Conservation (phyloP, 2,113 vertebrate species). For the Microcebus tavaratra region DNA sequence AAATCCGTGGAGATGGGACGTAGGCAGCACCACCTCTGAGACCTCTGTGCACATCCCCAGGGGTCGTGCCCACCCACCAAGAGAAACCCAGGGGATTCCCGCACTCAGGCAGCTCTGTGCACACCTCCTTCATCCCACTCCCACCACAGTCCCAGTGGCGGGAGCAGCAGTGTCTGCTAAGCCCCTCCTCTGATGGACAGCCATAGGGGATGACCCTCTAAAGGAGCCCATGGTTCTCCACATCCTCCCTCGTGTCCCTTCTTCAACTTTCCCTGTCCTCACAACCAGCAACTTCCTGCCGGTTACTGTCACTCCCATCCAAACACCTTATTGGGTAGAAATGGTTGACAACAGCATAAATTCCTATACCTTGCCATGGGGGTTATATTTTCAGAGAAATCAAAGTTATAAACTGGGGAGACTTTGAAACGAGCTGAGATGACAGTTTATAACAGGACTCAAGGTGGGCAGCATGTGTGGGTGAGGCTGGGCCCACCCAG, state of each 20-base stretch:
- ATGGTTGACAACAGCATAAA: not conserved
- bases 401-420: not conserved
- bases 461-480: not conserved
- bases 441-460: not conserved
- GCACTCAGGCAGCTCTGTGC: not conserved
- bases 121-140: not conserved
- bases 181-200: not conserved
- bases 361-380: not conserved
- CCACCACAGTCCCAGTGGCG: not conserved
- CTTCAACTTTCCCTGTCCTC: not conserved
- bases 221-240: not conserved
- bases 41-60: not conserved
- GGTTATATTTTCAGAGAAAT: not conserved
- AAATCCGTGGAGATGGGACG: not conserved
- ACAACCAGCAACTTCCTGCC: not conserved
- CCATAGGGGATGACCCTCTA: not conserved
- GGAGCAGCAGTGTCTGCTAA: not conserved
- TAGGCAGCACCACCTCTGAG: not conserved
- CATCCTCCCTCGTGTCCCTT: not conserved
- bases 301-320: not conserved
- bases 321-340: not conserved
- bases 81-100: not conserved
- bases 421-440: not conserved
- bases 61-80: too few species aligned
- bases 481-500: not conserved